Percentiles rank a stretch among this genome's conserved stretches.
Evolutionary conservation across 2,797 vertebrate genomes (phyloP).

Genomic region (Silurus lanzhouensis): DNA sequence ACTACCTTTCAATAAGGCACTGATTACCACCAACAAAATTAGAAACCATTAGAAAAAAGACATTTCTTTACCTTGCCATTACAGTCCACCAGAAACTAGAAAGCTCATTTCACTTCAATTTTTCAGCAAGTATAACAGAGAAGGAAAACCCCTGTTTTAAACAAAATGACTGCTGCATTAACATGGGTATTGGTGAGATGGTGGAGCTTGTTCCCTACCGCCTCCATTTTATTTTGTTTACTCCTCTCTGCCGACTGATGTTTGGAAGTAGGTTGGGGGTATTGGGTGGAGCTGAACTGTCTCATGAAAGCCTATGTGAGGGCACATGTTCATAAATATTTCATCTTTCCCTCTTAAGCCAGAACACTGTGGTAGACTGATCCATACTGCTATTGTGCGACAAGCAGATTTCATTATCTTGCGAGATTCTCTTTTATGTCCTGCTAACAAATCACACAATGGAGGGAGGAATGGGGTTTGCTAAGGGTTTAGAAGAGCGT

Average conservation of each 20-base stretch:
- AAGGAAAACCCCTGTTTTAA: conserved; percentile 2
- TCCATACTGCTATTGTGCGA: conserved; percentile 22
- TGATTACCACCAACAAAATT: background rate
- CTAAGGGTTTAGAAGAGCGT: conserved; percentile 11
- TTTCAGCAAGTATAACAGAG: background rate
- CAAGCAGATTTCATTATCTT: conserved; percentile 43
- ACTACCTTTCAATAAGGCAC: background rate
- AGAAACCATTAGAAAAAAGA: background rate
- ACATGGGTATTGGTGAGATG: conserved; percentile 18
- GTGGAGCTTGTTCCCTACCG: background rate
- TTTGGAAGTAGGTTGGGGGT: conserved; percentile 23
- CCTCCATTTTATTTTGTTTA: conserved; percentile 40
- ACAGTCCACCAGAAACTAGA: background rate
- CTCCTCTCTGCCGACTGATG: conserved; percentile 19
- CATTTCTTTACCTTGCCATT: background rate
- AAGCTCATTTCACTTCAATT: background rate
- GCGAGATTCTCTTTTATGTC: conserved; percentile 31
- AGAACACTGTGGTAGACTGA: conserved; percentile 18
- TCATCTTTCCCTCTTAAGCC: conserved; percentile 36
- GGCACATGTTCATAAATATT: conserved; percentile 49
- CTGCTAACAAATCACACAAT: background rate
- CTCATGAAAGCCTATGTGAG: conserved; percentile 29
- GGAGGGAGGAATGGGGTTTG: background rate
- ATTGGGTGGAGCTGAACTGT: conserved; percentile 1
- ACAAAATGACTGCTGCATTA: conserved; percentile 22